These are phyloP conservation scores for Halisarca cf. caerulea DNA, from an alignment of 37 sponge, comb jelly and placozoan species.

Conservation along the genomic window DNA sequence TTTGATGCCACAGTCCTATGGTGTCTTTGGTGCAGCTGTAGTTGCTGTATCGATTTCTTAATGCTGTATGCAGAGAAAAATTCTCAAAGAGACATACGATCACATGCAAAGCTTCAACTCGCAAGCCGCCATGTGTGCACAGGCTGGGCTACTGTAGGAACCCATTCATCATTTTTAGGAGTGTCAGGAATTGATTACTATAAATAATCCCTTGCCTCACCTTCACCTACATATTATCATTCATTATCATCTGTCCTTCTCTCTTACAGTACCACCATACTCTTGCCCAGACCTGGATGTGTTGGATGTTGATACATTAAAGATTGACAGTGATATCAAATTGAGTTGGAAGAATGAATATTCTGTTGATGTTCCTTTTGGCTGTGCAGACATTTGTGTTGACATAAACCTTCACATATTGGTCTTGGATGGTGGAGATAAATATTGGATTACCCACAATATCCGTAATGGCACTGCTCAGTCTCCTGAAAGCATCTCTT, in stretches of 20 bases:
- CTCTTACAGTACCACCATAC: constrained; percentile 9
- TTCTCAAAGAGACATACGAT: too few species aligned
- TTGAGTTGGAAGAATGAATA: not conserved
- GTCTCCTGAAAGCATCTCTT: not conserved
- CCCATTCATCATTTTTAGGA: too few species aligned
- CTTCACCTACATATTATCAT: too few species aligned
- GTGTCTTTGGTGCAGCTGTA: too few species aligned
- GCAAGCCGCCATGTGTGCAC: too few species aligned
- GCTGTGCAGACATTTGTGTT: not conserved
- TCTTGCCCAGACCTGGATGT: not conserved
- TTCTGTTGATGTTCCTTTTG: not conserved
- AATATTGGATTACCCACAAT: not conserved
- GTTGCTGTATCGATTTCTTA: too few species aligned
- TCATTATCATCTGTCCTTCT: not conserved
- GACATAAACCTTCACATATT: not conserved
- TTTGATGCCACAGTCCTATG: too few species aligned
- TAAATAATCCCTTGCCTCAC: too few species aligned
- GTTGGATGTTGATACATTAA: not conserved
- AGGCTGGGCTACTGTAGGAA: too few species aligned
- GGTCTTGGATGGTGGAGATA: not conserved
- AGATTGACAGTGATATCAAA: not conserved
- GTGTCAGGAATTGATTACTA: too few species aligned
- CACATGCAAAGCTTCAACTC: too few species aligned
- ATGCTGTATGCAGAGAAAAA: too few species aligned
- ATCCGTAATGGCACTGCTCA: not conserved